A percentile compares a stretch with the other conserved stretches of the same genome.
phyloP scores from a whole-genome alignment of 2,797 vertebrate genomes.

The Xerus rutilus region DNA sequence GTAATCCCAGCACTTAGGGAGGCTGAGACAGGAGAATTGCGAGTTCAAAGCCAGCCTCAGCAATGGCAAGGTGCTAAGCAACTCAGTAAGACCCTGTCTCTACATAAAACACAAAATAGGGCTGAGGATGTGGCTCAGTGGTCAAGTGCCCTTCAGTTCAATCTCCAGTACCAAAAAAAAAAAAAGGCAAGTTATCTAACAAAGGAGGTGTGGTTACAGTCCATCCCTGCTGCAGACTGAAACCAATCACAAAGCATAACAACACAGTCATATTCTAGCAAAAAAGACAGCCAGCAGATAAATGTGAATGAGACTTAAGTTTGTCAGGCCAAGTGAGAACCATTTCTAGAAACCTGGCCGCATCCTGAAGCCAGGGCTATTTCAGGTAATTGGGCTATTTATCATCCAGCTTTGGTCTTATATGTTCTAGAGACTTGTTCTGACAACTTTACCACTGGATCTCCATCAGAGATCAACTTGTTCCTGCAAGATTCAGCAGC shows the following conservation, averaged over 20 bases:
- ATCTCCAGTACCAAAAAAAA: too few species aligned
- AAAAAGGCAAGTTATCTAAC: slow-evolving; percentile 7
- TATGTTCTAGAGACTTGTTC: neutral
- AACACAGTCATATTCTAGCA: neutral
- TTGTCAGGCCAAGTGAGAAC: neutral
- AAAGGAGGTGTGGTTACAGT: neutral
- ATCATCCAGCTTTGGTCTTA: neutral
- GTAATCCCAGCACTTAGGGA: too few species aligned
- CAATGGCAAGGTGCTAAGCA: too few species aligned
- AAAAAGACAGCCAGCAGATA: neutral
- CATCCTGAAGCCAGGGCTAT: neutral
- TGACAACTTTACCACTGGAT: neutral
- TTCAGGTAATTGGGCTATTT: neutral
- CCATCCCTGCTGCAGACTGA: neutral
- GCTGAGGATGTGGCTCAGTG: too few species aligned
- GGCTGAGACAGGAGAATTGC: too few species aligned
- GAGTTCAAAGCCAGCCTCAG: too few species aligned
- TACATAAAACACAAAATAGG: too few species aligned
- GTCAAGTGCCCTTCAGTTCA: too few species aligned
- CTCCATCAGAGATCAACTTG: neutral
- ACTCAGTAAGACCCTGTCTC: too few species aligned
- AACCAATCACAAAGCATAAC: neutral
- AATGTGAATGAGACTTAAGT: neutral
- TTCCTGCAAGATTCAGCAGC: neutral
- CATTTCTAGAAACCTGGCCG: neutral